Base-by-base conservation (phyloP, 2,113 vertebrate species). In the Cariama cristata region DNA sequence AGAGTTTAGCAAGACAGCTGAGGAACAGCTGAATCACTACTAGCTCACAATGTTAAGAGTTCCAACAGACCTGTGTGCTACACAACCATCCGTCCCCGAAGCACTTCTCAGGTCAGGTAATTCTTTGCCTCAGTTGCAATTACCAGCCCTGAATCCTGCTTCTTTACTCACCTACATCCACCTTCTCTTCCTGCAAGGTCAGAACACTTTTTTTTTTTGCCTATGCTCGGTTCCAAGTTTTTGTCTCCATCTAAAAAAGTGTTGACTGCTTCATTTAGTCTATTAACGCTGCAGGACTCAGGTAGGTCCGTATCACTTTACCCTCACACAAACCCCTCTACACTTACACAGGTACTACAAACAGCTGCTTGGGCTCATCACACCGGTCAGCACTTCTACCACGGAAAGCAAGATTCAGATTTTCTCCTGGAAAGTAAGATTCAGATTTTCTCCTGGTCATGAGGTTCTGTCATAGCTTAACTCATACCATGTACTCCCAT, bases 1-100 rank as follows among this genome's bases (percentile, higher is more conserved):
- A 73, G 73, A 73, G 64, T 88, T 89, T 20, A 81, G 83, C 64
- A 86, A 71, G 91, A 96, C 97, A 97, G 95, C 94, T 97, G 97
- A 93, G 83, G 75, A 91, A 82, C 96, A 97, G 93, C 93, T 96
- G 95, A 96, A 73, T 33, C 72, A 55, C 77, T 38, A 35, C 59
- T 28, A 62, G 45, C 56, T 77, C 88, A 23, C 55, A 6, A 2
- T 19, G 28, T 28, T 26, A 4, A 28, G 24, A 64, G 56, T 14
- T 47, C 42, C 49, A 64, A 10, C 0, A 32, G 68, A 80, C 17
- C 63, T 9, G 6, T 2, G 7, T 5, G 30, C 44, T 45, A 24
- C 33, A 42, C 33, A 33, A 12, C 0, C 12, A 84, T 22, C 73
- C 58, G 40, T 4, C 42, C 32, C 56, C 7, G 24, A 15, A 42